Evolutionary conservation across 2,888 invertebrate species (phyloP).

Genomic region (Glaucopsyche alexis): DNA sequence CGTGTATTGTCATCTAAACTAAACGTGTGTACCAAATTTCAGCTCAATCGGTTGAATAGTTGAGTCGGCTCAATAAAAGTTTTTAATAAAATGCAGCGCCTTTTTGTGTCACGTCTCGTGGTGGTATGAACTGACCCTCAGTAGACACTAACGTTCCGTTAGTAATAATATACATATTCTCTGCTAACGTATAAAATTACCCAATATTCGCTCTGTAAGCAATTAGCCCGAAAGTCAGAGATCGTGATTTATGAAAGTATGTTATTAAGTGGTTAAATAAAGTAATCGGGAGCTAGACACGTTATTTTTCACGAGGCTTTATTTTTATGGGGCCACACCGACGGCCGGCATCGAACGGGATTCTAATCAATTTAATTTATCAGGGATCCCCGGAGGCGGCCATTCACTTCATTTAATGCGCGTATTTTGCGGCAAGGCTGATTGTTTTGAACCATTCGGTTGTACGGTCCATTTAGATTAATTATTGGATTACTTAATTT

Average conservation of each 20-base stretch:
- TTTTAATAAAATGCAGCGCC: no score
- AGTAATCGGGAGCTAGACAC: slow-evolving; percentile 55
- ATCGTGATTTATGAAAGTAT: slow-evolving; percentile 49
- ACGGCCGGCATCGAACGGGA: slow-evolving; percentile 72
- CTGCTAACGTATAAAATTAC: neutral
- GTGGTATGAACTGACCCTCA: no score
- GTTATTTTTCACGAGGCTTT: slow-evolving; percentile 74
- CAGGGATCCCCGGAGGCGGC: slow-evolving; percentile 77
- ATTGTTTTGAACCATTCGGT: slow-evolving; percentile 80
- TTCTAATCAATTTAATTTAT: slow-evolving; percentile 81
- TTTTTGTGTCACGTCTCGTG: no score
- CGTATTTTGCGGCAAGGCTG: slow-evolving; percentile 79
- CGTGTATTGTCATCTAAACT: no score
- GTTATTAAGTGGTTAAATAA: slow-evolving; percentile 45
- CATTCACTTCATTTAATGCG: slow-evolving; percentile 81
- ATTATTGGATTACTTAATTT: slow-evolving; percentile 80
- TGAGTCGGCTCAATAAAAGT: no score
- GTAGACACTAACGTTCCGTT: no score
- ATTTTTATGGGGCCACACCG: slow-evolving; percentile 72
- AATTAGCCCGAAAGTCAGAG: slow-evolving; percentile 14
- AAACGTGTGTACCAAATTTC: no score
- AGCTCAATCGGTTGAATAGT: no score
- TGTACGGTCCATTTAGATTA: slow-evolving; percentile 80
- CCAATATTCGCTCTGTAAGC: neutral
- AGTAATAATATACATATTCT: no score